Evolutionary conservation across 2,113 vertebrate species (phyloP), one percentile per base, ranked within the genome.

Genomic region (Brachyhypopomus occidentalis): DNA sequence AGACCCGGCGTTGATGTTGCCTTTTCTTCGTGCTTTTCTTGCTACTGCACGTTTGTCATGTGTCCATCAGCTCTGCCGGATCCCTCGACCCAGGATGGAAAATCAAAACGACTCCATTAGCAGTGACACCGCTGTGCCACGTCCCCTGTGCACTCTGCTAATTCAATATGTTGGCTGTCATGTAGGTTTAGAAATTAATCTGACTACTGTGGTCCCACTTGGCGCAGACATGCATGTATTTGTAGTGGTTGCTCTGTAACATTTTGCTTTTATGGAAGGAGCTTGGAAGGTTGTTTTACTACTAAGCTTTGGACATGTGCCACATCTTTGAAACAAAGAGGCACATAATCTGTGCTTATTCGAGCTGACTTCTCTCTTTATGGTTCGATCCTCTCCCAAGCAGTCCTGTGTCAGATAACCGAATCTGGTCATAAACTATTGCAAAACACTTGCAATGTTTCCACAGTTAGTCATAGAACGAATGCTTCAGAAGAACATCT

Each of bases 401-500:
- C 67, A 55, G 27, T 22, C 69, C 11, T 17, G 4, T 56, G 58
- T 63, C 72, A 63, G 72, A 62, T 80, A 62, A 63, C 72, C 12
- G 27, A 75, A 56, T 70, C 36, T 48, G 16, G 38, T 8, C 63
- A 56, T 52, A 75, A 75, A 59, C 59, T 52, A 22, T 75, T 79
- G 72, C 71, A 56, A 62, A 79, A 76, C 22, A 52, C 1, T 62
- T 76, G 77, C 72, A 72, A 80, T 76, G 55, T 64, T 80, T 79
- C 64, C 72, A 64, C 66, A 38, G 72, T 79, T 75, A 75, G 72
- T 84, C 77, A 84, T 71, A 38, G 63, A 25, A 79, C 62, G 55
- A 79, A 79, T 79, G 69, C 69, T 64, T 72, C 69, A 73, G 60
- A 79, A 56, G 55, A 79, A 62, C 72, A 84, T 72, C 77, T 84